Conservation (phyloP, 2,113 vertebrate genomes). For the Perccottus glenii region DNA sequence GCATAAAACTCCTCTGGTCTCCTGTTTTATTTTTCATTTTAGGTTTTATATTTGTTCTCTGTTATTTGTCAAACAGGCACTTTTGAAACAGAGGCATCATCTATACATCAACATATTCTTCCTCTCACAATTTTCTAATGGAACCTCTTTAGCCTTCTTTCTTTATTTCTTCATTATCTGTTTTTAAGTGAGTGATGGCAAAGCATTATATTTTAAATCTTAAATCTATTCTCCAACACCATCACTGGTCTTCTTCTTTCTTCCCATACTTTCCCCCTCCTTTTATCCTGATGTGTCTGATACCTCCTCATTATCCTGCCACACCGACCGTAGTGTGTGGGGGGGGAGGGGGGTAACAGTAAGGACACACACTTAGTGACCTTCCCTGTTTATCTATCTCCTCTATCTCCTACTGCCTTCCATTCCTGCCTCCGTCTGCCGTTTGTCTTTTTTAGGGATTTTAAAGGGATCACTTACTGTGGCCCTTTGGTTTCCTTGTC, state of each 20-base stretch:
- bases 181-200: too few species aligned
- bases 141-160: too few species aligned
- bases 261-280: not conserved
- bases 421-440: not conserved
- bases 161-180: too few species aligned
- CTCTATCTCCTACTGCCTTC: constrained; percentile 15
- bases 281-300: constrained; percentile 17
- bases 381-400: constrained; percentile 22
- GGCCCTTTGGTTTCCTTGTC: constrained; percentile 51
- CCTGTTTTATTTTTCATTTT: too few species aligned
- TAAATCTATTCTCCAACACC: too few species aligned
- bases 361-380: constrained; percentile 30
- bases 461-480: constrained; percentile 47
- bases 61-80: too few species aligned
- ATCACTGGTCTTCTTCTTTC: not conserved
- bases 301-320: constrained; percentile 59
- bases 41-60: too few species aligned
- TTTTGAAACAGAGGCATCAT: too few species aligned
- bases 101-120: too few species aligned
- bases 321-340: constrained; percentile 25
- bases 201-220: not conserved
- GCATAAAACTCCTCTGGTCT: too few species aligned
- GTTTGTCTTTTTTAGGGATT: constrained; percentile 19
- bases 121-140: too few species aligned
- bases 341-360: not conserved